Evolutionary conservation across 2,113 vertebrate genomes (phyloP), one percentile per base, ranked within the genome.

Genomic region (Brachyhypopomus occidentalis): DNA sequence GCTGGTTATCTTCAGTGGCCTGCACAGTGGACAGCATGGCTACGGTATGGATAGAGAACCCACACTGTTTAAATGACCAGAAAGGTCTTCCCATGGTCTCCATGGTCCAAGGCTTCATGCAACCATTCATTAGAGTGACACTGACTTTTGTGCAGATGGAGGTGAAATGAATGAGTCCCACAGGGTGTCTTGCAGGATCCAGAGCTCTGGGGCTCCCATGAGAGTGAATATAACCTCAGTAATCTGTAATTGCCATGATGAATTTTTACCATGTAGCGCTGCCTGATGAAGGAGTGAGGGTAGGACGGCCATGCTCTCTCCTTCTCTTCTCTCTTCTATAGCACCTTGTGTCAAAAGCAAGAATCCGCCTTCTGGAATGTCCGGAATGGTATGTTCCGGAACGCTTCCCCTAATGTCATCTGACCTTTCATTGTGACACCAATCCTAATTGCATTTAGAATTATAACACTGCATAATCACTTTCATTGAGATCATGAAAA

Each of bases 391-490:
- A 45, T 16, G 55, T 34, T 75, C n/a, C 16, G 22, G 20, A 75
- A 41, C 22, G 77, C 64, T 71, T 71, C 72, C 17, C 59, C 64
- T 27, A 84, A 72, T 72, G 72, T 75, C 73, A 58, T 45, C 72
- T 58, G 58, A 80, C 66, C 67, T 77, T 75, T 83, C 34, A 78
- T 79, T 63, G 62, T 5, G 55, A 79, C 77, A 84, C 75, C 56
- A 62, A 52, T 75, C 71, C 52, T 79, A 79, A 84, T 79, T 84
- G 64, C 82, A 62, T 84, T 75, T 79, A 62, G 64, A 79, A 79
- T 84, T 79, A 84, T 84, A 71, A 84, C 38, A 62, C 30, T 52
- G 62, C 27, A 75, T 84, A 79, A 79, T 82, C 72, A 71, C 80
- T 82, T 82, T 76, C 72, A 82, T 71, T 82, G 72, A 84, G 77